Conservation (phyloP, 1,140 invertebrate genomes). For the Amphibalanus amphitrite region DNA sequence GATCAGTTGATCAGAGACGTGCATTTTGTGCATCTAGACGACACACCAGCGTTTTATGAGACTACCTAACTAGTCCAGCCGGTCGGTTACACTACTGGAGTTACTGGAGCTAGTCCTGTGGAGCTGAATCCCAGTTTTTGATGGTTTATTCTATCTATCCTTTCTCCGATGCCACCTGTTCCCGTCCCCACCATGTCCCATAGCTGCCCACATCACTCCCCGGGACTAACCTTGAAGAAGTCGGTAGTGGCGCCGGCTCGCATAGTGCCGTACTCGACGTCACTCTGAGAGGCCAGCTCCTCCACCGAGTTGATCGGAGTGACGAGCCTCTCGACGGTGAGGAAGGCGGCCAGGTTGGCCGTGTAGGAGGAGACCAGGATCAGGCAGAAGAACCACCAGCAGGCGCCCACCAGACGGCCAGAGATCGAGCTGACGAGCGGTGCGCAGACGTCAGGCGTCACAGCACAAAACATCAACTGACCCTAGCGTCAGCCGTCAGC, state of each 20-base stretch:
- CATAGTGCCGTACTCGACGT: conserved; percentile 85
- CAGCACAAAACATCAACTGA: too few species aligned
- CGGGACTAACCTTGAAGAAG: conserved; percentile 54
- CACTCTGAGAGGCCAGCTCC: conserved; percentile 79
- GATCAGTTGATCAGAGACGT: too few species aligned
- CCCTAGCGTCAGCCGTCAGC: too few species aligned
- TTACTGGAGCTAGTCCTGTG: too few species aligned
- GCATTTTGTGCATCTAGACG: too few species aligned
- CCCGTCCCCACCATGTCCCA: neutral
- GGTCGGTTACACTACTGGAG: too few species aligned
- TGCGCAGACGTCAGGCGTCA: too few species aligned
- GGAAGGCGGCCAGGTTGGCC: conserved; percentile 90
- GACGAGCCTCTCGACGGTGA: conserved; percentile 85
- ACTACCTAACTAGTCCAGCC: too few species aligned
- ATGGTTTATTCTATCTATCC: neutral
- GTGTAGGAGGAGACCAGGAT: conserved; percentile 97
- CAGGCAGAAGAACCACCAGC: conserved; percentile 99
- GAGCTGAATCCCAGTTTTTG: neutral
- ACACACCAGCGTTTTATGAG: too few species aligned
- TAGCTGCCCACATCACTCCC: neutral
- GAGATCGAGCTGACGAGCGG: conserved; percentile 52
- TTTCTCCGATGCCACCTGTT: neutral
- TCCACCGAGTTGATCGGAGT: conserved; percentile 86
- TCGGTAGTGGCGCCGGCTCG: conserved; percentile 71
- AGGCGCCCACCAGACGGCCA: conserved; percentile 83